Evolutionary conservation across 2,888 invertebrate species (phyloP), one percentile per base, ranked within the genome.

Genomic region (Acleris sparsana): DNA sequence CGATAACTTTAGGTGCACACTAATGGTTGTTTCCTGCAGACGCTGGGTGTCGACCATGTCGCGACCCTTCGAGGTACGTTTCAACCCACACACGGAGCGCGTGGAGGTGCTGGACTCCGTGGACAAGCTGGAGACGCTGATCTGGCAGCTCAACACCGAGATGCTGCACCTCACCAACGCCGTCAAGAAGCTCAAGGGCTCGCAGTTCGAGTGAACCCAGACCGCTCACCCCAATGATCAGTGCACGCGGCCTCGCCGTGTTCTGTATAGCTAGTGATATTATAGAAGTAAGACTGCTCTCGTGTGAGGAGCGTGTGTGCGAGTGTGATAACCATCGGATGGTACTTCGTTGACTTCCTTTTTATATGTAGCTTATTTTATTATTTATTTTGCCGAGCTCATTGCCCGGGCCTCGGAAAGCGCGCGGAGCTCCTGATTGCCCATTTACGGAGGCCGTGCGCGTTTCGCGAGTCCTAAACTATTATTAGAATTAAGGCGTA

Each of bases 21-120:
- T 55, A 18, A 55, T 43, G 13, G 5, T 51, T n/a, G 11, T 44
- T 20, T 58, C n/a, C 4, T 69, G 16, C 79, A 93, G 99, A 87
- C 96, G 97, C 82, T 99, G 98, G 98, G 97, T 98, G 58, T 94
- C 97, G 60, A 95, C 95, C 77, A 98, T 99, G 96, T 97, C 97
- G 65, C 95, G 99, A 78, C 98, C 99, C 5, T 99, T 99, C 94
- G 98, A 99, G 88, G 97, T 99, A 65, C 95, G 98, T 73, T 99
- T 97, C 94, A 97, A 98, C 90, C 97, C 99, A n/a, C 99, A 99
- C 93, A 99, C 99, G 46, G 98, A 99, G 86, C 95, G 96, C 69
- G 97, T 99, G 55, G 99, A 99, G 84, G 96, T 99, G 18, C 94
- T 99, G 65, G 99, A 99, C 93, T 96, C 97, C 62, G 97, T 98